A percentile compares a stretch with the other conserved stretches of the same genome.
These are phyloP conservation scores for Phyllotreta striolata DNA, from an alignment of 2,888 invertebrate genomes.

Conservation along the genomic window DNA sequence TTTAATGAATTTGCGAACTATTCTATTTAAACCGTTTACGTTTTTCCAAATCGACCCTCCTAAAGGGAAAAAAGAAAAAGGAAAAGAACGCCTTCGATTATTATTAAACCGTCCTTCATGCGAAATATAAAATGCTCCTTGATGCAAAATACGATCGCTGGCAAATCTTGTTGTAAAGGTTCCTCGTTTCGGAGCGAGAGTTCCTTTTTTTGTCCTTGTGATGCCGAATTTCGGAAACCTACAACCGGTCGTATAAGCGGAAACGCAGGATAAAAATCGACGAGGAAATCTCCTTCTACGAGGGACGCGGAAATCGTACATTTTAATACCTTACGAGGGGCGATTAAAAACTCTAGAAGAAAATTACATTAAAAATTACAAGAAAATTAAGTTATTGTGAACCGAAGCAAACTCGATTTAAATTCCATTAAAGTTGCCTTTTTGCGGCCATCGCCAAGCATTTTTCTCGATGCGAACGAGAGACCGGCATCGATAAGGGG, in stretches of 20 bases:
- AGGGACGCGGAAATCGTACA: too few species aligned
- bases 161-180: conserved; percentile 37
- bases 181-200: conserved; percentile 29
- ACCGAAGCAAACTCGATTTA: conserved; percentile 1
- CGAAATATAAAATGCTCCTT: conserved; percentile 35
- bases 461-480: conserved; percentile 8
- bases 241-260: too few species aligned
- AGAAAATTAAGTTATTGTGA: conserved; percentile 28
- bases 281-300: too few species aligned
- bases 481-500: conserved; percentile 15
- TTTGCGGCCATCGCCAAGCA: neutral
- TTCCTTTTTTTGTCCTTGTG: neutral
- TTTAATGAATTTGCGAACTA: too few species aligned
- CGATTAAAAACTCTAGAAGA: too few species aligned
- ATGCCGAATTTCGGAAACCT: too few species aligned
- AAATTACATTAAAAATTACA: conserved; percentile 24
- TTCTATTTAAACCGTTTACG: conserved; percentile 2
- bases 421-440: neutral
- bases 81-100: conserved; percentile 23
- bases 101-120: conserved; percentile 29
- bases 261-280: too few species aligned
- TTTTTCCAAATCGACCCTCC: conserved; percentile 23
- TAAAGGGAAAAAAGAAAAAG: conserved; percentile 8
- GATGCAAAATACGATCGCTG: conserved; percentile 35
- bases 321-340: too few species aligned